Conservation (phyloP, 1,140 invertebrate species). For the Heliconius hermathena region DNA sequence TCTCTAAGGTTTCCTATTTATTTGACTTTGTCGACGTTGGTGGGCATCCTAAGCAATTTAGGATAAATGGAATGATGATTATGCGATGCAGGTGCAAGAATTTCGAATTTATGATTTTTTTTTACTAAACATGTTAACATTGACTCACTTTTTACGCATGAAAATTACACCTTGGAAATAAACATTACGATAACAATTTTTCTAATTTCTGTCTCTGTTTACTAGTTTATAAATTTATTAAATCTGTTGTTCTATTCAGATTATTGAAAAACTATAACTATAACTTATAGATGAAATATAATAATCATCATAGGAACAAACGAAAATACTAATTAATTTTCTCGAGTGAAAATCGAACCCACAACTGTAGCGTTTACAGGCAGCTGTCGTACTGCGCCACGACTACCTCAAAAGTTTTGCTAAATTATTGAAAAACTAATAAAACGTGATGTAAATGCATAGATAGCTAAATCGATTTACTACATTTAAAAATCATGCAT, state of each 20-base stretch:
- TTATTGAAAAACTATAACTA: no score
- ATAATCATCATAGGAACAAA: no score
- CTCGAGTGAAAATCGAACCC: no score
- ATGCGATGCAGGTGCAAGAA: not conserved
- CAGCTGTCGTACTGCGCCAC: no score
- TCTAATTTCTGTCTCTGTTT: no score
- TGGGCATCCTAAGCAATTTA: conserved; percentile 33
- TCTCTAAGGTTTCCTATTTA: conserved; percentile 47
- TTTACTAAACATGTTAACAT: not conserved
- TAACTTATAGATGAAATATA: no score
- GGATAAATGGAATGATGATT: not conserved
- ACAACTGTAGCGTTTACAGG: no score
- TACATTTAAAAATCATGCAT: not conserved
- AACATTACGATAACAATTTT: not conserved
- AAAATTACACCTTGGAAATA: not conserved
- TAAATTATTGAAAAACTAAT: not conserved
- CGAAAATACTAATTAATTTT: no score
- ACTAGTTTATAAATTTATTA: no score
- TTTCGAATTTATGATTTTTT: not conserved
- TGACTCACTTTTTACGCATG: not conserved
- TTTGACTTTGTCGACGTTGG: conserved; percentile 40
- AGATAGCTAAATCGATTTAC: not conserved
- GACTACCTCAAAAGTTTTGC: not conserved
- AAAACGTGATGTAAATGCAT: no score
- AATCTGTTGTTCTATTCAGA: no score